Evolutionary conservation across 2,113 vertebrate genomes (phyloP).

Genomic region (Cryptotis parvus): DNA sequence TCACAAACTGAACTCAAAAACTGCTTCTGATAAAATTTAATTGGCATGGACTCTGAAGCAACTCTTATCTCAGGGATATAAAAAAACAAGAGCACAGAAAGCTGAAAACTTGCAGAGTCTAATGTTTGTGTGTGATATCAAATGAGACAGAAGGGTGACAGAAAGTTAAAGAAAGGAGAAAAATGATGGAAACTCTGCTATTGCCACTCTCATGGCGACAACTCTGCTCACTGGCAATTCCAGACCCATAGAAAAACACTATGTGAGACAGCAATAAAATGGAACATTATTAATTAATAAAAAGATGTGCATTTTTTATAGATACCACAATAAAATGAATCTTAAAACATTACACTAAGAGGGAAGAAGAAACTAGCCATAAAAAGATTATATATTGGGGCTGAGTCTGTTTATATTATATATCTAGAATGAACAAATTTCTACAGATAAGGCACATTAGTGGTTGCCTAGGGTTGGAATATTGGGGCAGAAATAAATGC

Average conservation of each 20-base stretch:
- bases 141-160: neutral
- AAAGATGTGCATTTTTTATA: neutral
- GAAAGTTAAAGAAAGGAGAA: neutral
- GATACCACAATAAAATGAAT: neutral
- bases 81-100: neutral
- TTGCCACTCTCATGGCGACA: neutral
- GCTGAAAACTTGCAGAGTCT: neutral
- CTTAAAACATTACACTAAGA: neutral
- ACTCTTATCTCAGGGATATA: neutral
- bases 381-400: too few species aligned
- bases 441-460: neutral
- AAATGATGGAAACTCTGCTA: neutral
- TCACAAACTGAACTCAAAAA: neutral
- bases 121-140: neutral
- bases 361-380: too few species aligned
- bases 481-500: neutral
- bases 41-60: neutral
- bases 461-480: neutral
- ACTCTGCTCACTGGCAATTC: neutral
- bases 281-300: neutral
- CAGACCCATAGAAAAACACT: neutral
- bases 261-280: neutral
- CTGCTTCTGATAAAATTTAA: neutral
- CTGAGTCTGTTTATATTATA: too few species aligned
- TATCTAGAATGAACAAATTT: too few species aligned